Evolutionary conservation across 2,113 vertebrate genomes (phyloP).

Genomic region (Leucopsar rothschildi): DNA sequence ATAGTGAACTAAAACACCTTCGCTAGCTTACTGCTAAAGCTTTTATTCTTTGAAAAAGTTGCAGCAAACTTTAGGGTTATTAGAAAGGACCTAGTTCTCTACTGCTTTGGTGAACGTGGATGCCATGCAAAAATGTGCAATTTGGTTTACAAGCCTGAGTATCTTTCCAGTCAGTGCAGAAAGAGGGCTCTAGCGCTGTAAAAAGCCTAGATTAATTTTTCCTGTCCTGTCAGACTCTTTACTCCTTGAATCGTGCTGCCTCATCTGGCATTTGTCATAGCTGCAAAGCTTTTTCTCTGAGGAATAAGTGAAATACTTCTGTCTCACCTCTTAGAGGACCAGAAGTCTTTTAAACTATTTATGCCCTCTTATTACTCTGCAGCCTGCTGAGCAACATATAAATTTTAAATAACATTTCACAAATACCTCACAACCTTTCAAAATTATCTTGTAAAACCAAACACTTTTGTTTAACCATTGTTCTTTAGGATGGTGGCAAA

Average conservation of each 20-base stretch:
- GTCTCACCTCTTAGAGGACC: neutral
- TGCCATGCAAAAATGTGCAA: neutral
- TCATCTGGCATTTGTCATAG: neutral
- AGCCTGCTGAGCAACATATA: neutral
- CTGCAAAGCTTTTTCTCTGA: neutral
- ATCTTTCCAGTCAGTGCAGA: neutral
- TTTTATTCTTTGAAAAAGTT: neutral
- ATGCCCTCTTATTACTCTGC: neutral
- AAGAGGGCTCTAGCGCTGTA: neutral
- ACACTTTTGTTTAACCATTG: neutral
- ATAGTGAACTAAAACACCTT: neutral
- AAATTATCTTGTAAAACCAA: neutral
- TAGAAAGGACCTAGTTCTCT: neutral
- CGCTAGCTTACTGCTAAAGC: neutral
- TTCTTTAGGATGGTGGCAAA: neutral
- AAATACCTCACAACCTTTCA: neutral
- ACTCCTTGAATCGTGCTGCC: neutral
- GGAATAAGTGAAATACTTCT: conserved; percentile 6
- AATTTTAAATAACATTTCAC: neutral
- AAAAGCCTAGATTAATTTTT: neutral
- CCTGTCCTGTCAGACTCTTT: neutral
- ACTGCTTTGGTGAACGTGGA: neutral
- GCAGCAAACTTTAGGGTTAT: neutral
- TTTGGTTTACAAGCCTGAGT: neutral
- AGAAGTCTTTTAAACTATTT: conserved; percentile 7